Evolutionary conservation across 1,140 invertebrate genomes (phyloP).

Genomic region (Drosophila lacteicornis): DNA sequence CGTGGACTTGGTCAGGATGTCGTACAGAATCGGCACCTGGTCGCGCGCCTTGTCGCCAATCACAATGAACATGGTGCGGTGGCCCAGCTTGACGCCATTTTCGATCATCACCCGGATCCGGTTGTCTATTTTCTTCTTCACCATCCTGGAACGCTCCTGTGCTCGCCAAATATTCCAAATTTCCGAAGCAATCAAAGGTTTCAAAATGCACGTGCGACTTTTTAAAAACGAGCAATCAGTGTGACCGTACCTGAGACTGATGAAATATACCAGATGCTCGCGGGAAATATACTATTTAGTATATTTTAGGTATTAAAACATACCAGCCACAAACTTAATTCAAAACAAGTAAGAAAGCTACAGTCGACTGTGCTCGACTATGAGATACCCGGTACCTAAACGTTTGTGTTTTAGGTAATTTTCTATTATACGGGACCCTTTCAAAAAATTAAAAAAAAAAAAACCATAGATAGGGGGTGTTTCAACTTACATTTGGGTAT

Average conservation of each 20-base stretch:
- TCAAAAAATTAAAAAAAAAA: too few relatives aligned
- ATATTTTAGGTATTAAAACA: too few relatives aligned
- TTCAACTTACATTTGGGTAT: too few relatives aligned
- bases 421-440: too few relatives aligned
- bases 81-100: slow-evolving; percentile 95
- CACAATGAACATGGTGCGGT: slow-evolving; percentile 97
- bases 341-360: too few relatives aligned
- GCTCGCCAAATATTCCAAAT: neutral
- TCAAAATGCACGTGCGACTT: slow-evolving; percentile 56
- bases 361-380: too few relatives aligned
- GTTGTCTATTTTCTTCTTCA: slow-evolving; percentile 98
- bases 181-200: slow-evolving; percentile 16
- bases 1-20: slow-evolving; percentile 97
- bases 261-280: neutral
- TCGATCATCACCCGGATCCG: slow-evolving; percentile 97
- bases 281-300: too few relatives aligned
- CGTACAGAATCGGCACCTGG: slow-evolving; percentile 98
- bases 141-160: slow-evolving; percentile 86
- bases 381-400: too few relatives aligned
- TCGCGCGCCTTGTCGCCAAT: slow-evolving; percentile 98
- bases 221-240: neutral
- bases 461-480: too few relatives aligned
- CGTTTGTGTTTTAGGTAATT: too few relatives aligned
- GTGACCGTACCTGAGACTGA: neutral
- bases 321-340: too few relatives aligned